Evolutionary conservation across 37 sponge, comb jelly and placozoan species (phyloP), one percentile per base, ranked within the genome.

Genomic region (Geodia barretti): DNA sequence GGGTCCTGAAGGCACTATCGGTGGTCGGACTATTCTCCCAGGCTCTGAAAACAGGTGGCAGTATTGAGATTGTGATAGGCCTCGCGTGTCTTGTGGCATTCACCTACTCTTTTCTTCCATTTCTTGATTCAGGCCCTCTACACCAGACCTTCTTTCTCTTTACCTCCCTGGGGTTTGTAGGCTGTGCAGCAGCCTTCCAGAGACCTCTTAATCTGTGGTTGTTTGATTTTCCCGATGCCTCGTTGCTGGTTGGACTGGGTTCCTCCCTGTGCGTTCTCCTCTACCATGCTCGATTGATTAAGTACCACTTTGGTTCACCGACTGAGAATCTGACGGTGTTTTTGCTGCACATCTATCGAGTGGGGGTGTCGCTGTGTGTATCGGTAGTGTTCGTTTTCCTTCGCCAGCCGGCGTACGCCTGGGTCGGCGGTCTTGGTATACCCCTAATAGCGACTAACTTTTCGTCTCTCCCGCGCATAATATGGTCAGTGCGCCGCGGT

Each of bases 1-100:
- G 78, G 85, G 21, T 85, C n/a, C 78, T 85, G n/a, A 85, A 76
- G 68, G 78, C 63, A 34, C 32, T 77, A 24, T 26, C 64, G 0
- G 78, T 72, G 8, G 78, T 37, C 14, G 69, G 72, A 3, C 78
- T 85, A 25, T 75, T 85, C 29, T 40, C 85, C 25, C 78, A 85
- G 30, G 60, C 78, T 11, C 23, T 85, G 8, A 67, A 77, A n/a
- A 42, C 4, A 5, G 78, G 24, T 5, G 64, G 78, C 20, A 78
- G 60, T 25, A 28, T 85, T 28, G 78, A 85, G 68, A 34, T 85
- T 14, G 21, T 85, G 4, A 37, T 67, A 60, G 85, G 63, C 4
- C 60, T 85, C 7, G 61, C 77, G 17, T 69, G 72, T 32, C 3
- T 71, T 17, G 24, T 77, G 59, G 41, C 36, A 19, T 77, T 78